Evolutionary conservation across 1,140 invertebrate species (phyloP).

Genomic region (Lasioglossum albipes): DNA sequence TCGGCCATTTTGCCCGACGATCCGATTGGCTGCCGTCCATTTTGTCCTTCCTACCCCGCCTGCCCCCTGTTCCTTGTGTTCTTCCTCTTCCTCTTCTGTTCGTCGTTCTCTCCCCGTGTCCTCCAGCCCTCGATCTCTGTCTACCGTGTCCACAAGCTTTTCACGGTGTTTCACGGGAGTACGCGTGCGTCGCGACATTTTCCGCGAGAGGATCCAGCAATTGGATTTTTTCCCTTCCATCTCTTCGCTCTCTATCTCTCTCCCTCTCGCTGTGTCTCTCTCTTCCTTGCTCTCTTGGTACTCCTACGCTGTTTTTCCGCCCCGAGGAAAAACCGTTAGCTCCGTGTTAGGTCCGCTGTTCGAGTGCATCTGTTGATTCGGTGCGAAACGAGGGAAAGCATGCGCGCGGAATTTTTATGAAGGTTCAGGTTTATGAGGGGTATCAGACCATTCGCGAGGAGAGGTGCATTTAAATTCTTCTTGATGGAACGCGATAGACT

Average conservation of each 20-base stretch:
- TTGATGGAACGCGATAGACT: not conserved
- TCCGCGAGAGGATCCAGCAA: conserved; percentile 64
- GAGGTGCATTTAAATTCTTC: not conserved
- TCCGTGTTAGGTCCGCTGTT: not conserved
- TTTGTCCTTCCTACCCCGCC: conserved; percentile 71
- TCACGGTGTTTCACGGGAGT: conserved; percentile 2
- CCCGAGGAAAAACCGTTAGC: not conserved
- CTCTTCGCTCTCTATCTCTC: not conserved
- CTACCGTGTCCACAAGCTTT: conserved; percentile 34
- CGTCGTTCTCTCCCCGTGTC: not conserved
- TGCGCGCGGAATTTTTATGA: conserved; percentile 3
- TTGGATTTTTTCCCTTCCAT: conserved; percentile 34
- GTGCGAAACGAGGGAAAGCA: not conserved
- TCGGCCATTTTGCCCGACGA: conserved; percentile 75
- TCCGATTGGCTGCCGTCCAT: conserved; percentile 77
- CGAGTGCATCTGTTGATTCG: conserved; percentile 12
- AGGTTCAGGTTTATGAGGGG: not conserved
- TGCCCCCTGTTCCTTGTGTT: conserved; percentile 33
- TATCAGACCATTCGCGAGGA: not conserved
- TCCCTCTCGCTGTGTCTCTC: not conserved
- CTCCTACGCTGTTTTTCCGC: conserved; percentile 20
- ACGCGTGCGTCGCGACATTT: conserved; percentile 75
- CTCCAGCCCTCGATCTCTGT: conserved; percentile 6
- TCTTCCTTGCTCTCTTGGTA: not conserved
- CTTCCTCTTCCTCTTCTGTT: conserved; percentile 38